Evolutionary conservation across 2,113 vertebrate species (phyloP).

Genomic region (Ciconia maguari): DNA sequence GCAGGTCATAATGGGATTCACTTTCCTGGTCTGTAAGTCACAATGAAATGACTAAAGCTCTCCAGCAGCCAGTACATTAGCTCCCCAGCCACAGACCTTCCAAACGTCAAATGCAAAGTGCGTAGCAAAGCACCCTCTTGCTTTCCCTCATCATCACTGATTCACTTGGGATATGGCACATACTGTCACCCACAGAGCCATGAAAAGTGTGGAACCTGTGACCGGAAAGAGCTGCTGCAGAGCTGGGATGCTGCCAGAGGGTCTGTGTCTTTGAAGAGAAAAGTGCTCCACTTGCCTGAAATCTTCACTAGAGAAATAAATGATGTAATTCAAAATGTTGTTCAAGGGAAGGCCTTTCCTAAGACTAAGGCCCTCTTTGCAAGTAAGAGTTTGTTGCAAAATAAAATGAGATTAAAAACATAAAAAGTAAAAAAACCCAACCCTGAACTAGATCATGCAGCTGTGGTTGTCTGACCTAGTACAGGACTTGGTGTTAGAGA

Average conservation of each 20-base stretch:
- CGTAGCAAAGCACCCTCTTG: not conserved
- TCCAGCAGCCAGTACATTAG: not conserved
- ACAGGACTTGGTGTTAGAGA: not conserved
- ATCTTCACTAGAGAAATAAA: not conserved
- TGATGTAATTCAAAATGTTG: not conserved
- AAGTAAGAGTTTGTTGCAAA: not conserved
- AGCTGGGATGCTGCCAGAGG: not conserved
- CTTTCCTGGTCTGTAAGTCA: not conserved
- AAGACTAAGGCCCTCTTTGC: not conserved
- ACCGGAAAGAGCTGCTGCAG: not conserved
- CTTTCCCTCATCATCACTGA: not conserved
- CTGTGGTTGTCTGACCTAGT: not conserved
- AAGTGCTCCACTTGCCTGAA: not conserved
- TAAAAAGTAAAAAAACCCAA: fast-evolving
- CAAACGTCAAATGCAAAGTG: not conserved
- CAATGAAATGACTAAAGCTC: not conserved
- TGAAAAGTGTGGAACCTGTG: not conserved
- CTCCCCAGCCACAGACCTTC: not conserved
- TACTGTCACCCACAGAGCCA: not conserved
- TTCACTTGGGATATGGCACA: not conserved
- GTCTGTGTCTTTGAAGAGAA: not conserved
- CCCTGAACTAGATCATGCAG: not conserved
- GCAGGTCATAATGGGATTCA: constrained; percentile 4
- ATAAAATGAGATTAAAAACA: not conserved
- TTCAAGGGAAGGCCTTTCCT: not conserved